Evolutionary conservation across 1,140 invertebrate species (phyloP), one percentile per base, ranked within the genome.

Genomic region (Drosophila pandora): DNA sequence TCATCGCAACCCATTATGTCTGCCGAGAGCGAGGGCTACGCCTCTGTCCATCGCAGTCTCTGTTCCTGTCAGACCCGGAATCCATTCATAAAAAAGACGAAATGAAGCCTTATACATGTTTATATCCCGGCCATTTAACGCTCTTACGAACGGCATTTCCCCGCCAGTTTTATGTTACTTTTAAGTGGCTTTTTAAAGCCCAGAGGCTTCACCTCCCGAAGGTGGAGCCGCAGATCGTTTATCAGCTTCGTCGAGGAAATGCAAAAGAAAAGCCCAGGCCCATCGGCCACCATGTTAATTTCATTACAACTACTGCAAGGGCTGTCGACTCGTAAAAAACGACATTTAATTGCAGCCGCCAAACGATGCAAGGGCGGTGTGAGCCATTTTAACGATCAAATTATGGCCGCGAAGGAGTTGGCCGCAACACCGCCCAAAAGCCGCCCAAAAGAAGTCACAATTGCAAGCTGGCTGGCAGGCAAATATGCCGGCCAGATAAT

Each of bases 351-450:
- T 87, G 83, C 83, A 83, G 79, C 56, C 58, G 21, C 45, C 59
- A 76, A 78, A 63, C 82, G 63, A 85, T 70, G 75, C 76, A 74
- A 77, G 75, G 58, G 59, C 76, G 68, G 71, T 71, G 81, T 62
- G n/a, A 64, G 43, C 82, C 81, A 78, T 88, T 83, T 87, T 87
- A 87, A 87, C 79, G 82, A 88, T 87, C 83, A 87, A 87, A 88
- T 87, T 87, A 87, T 87, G 85, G 79, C 54, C 58, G 43, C 23
- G 53, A 72, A 49, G 64, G 50, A 60, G 13, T 21, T 13, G 50
- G 25, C 32, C 58, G 49, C 39, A 32, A 6, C 34, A 9, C 13
- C 30, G 23, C 2, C 32, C 13, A 23, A 21, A 22, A 50, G 12
- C 13, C 30, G 23, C 2, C 32, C 13, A 23, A 21, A 22, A 50